Evolutionary conservation across 2,888 invertebrate genomes (phyloP).

Genomic region (Drosophila yooni): DNA sequence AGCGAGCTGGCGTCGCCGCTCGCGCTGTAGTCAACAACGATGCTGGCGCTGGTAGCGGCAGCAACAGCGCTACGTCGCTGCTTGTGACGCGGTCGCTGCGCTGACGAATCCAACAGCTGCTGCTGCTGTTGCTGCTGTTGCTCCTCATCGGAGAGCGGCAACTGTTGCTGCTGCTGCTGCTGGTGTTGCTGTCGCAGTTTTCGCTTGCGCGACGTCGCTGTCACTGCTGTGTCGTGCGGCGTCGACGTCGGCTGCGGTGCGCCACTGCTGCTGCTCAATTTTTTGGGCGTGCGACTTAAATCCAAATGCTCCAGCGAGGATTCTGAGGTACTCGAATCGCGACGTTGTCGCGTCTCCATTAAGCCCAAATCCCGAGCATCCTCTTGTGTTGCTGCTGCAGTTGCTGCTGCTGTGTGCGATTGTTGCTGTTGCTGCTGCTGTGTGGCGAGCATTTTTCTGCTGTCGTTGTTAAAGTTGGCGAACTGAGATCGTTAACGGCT

Average conservation of each 20-base stretch:
- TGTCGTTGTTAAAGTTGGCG: conserved; percentile 41
- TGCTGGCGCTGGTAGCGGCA: conserved; percentile 61
- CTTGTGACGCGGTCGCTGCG: conserved; percentile 75
- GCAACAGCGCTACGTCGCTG: conserved; percentile 73
- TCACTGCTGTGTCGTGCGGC: conserved; percentile 62
- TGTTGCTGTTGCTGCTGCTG: conserved; percentile 47
- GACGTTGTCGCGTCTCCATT: conserved; percentile 82
- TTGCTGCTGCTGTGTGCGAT: conserved; percentile 20
- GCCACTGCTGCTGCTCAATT: conserved; percentile 71
- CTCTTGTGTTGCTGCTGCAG: conserved; percentile 6
- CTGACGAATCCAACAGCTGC: conserved; percentile 34
- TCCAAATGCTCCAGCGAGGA: conserved; percentile 85
- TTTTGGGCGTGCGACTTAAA: conserved; percentile 83
- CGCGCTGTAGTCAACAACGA: conserved; percentile 73
- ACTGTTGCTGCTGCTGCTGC: conserved; percentile 31
- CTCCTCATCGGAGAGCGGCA: conserved; percentile 69
- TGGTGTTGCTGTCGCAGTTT: conserved; percentile 25
- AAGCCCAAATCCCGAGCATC: conserved; percentile 40
- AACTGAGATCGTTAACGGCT: conserved; percentile 61
- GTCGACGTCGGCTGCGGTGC: conserved; percentile 77
- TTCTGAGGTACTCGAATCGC: conserved; percentile 84
- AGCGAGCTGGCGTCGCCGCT: conserved; percentile 74
- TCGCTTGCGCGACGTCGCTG: conserved; percentile 67
- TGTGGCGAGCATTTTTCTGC: conserved; percentile 58
- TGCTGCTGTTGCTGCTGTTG: conserved; percentile 25